Conservation (phyloP, 2,797 vertebrate species). For the Pseudochirops cupreus region DNA sequence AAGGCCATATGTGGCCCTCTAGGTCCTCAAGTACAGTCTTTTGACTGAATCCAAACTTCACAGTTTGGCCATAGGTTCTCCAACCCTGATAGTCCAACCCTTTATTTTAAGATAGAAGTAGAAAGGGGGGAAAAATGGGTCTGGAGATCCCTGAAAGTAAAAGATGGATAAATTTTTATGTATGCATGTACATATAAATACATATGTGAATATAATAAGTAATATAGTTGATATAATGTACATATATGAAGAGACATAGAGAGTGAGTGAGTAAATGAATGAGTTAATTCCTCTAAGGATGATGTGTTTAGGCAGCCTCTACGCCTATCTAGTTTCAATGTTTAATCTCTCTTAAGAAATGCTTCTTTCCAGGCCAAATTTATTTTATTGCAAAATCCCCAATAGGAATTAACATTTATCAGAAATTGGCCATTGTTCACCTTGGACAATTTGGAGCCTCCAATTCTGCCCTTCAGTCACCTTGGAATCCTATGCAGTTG, state of each 20-base stretch:
- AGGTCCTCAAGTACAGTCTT: too few relatives aligned
- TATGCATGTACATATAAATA: not conserved
- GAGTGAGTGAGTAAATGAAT: too few relatives aligned
- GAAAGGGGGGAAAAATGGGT: not conserved
- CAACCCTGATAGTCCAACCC: too few relatives aligned
- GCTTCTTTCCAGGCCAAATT: not conserved
- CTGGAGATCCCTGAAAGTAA: not conserved
- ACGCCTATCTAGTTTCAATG: not conserved
- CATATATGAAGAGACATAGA: not conserved
- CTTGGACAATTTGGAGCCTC: not conserved
- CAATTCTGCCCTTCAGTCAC: conserved; percentile 17
- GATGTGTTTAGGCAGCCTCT: not conserved
- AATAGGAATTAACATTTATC: not conserved
- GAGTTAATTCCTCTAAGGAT: conserved; percentile 43
- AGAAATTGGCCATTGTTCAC: conserved; percentile 9
- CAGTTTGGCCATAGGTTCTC: too few relatives aligned
- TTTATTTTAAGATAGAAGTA: not conserved
- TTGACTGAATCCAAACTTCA: too few relatives aligned
- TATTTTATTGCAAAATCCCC: not conserved
- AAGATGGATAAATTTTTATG: not conserved
- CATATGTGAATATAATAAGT: not conserved
- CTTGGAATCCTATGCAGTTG: conserved; percentile 19
- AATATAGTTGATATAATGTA: not conserved
- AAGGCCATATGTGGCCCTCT: too few relatives aligned
- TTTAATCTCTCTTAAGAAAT: conserved; percentile 40